These are phyloP conservation scores for Nomada lathburiana DNA, from an alignment of 2,888 invertebrate species.

Conservation along the genomic window DNA sequence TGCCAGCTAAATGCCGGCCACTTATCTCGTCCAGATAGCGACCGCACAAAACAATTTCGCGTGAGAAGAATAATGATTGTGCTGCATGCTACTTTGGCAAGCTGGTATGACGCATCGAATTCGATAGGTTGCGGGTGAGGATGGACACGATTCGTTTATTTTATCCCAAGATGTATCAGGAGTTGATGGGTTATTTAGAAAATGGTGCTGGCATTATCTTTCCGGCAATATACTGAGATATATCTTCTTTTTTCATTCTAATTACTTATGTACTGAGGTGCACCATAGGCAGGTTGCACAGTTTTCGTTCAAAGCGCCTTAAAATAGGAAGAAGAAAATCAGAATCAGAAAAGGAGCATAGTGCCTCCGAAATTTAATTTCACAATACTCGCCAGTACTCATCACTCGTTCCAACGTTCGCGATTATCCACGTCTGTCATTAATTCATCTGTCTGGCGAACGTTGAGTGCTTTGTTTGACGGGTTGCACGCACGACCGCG, in stretches of 20 bases:
- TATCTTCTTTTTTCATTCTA: too few species aligned
- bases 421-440: constrained; percentile 20
- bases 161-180: too few species aligned
- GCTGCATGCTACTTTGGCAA: neutral
- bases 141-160: too few species aligned
- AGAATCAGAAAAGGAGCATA: too few species aligned
- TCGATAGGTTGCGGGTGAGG: neutral
- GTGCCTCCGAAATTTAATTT: neutral
- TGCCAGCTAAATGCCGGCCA: constrained; percentile 38
- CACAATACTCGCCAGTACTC: neutral
- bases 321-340: too few species aligned
- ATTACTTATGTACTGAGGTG: too few species aligned
- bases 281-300: too few species aligned
- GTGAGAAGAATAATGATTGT: constrained; percentile 35
- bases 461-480: constrained; percentile 33
- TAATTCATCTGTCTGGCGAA: constrained; percentile 13
- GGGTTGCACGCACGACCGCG: neutral
- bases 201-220: too few species aligned
- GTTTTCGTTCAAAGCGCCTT: too few species aligned
- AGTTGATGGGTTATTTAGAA: too few species aligned
- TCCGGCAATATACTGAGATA: too few species aligned
- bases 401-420: neutral
- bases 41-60: constrained; percentile 33
- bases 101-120: constrained; percentile 1
- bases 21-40: constrained; percentile 47